Evolutionary conservation across 2,888 invertebrate species (phyloP).

Genomic region (Bombyx huttoni): DNA sequence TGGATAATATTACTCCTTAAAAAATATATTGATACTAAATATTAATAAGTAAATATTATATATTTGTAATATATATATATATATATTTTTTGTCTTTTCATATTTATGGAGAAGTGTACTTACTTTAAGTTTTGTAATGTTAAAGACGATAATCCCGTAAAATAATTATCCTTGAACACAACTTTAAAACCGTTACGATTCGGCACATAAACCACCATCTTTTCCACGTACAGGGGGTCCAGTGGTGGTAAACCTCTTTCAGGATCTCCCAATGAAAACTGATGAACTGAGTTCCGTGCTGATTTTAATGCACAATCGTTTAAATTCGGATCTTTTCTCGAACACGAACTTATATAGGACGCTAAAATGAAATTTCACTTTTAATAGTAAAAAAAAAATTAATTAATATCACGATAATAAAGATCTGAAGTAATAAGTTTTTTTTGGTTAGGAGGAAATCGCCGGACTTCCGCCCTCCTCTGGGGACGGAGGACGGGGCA

Average conservation of each 20-base stretch:
- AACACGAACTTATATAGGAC: conserved; percentile 34
- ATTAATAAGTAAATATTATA: no score
- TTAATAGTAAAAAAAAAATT: no score
- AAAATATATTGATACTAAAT: no score
- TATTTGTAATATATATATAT: no score
- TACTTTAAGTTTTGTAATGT: conserved; percentile 33
- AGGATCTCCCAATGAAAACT: conserved; percentile 35
- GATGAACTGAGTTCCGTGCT: conserved; percentile 31
- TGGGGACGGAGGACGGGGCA: no score
- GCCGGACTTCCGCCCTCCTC: no score
- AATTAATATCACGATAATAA: no score
- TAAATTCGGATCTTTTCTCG: conserved; percentile 41
- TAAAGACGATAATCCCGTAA: conserved; percentile 38
- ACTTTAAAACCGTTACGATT: conserved; percentile 42
- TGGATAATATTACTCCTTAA: no score
- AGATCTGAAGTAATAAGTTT: no score
- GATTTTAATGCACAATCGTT: conserved; percentile 42
- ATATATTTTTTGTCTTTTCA: no score
- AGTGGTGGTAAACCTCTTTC: conserved; percentile 27
- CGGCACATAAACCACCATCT: conserved; percentile 40
- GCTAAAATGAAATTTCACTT: conserved; percentile 32
- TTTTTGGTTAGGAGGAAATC: no score
- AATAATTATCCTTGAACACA: conserved; percentile 38
- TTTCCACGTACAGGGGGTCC: conserved; percentile 37
- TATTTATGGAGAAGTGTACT: conserved; percentile 11